Base-by-base conservation (phyloP, 2,113 vertebrate species). In the Xenotilapia caudafasciata region DNA sequence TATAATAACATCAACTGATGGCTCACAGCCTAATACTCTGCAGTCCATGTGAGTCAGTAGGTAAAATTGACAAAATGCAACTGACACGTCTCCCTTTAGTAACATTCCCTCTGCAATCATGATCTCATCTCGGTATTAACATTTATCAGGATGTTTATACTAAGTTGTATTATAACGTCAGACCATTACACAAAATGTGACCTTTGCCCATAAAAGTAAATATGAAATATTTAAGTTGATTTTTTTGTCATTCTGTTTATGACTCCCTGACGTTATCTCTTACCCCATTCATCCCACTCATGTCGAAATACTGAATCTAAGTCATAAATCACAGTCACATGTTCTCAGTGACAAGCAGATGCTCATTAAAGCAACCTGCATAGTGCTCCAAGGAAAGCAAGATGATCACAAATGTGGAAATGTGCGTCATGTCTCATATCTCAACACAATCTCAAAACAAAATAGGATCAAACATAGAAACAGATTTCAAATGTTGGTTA, bases 311-410 rank as follows among this genome's bases (percentile, higher is more conserved):
- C 73, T 68, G 77, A 92, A 60, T 86, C 62, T 49, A 77, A 86
- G 70, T 89, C 62, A 89, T 86, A 83, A 90, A 93, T 94, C 92
- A 93, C n/a, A 86, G 83, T 93, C 90, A 87, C 80, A 87, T 93
- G 90, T 82, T 88, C 70, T 75, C 87, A 94, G 93, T 89, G 87
- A 94, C 86, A 89, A 94, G 92, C 92, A 94, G 92, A 94, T 93
- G 92, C 82, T 89, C 88, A 82, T 70, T 54, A 38, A 86, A 83
- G 83, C 70, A 75, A 47, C 42, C 42, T 77, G 42, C 84, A 85
- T 31, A 86, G 85, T 70, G 86, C 55, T 83, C 31, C 35, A 38
- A 45, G 35, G 73, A 90, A 91, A 88, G 73, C 35, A 35, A 53
- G 79, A 81, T 81, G n/a, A 56, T 91, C 68, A 89, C 70, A 91